A percentile compares a stretch with the other conserved stretches of the same genome.
These are phyloP conservation scores for Lytechinus pictus DNA, from an alignment of 35 echinoderm and acorn worm genomes.

Conservation along the genomic window DNA sequence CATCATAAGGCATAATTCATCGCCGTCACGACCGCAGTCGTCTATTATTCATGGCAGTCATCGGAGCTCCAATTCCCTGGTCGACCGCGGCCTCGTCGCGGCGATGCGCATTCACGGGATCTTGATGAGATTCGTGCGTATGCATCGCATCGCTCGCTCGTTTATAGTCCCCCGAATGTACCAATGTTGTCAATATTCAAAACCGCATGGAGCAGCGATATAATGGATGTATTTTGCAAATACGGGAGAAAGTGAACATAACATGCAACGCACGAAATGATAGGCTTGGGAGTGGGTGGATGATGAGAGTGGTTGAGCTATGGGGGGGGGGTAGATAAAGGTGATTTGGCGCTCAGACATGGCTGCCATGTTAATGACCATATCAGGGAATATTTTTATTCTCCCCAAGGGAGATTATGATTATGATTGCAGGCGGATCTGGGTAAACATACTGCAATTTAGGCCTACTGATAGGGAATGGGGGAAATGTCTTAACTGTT, in stretches of 20 bases:
- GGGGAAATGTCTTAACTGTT: too few relatives aligned
- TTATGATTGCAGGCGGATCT: too few relatives aligned
- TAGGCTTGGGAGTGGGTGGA: not conserved
- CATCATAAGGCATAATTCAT: conserved; percentile 46
- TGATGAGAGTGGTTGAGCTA: not conserved
- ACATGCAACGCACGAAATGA: not conserved
- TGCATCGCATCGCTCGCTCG: not conserved
- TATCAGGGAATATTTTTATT: not conserved
- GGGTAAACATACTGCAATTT: too few relatives aligned
- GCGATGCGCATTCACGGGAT: not conserved
- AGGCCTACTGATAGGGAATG: too few relatives aligned
- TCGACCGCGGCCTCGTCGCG: not conserved
- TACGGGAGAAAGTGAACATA: not conserved
- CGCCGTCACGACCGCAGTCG: not conserved
- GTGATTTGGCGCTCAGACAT: not conserved
- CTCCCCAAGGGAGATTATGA: not conserved
- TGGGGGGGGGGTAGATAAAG: conserved; percentile 2
- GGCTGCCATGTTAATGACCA: not conserved
- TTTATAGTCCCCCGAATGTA: not conserved
- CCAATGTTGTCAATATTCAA: not conserved
- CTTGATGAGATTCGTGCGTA: not conserved
- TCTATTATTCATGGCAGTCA: conserved; percentile 37
- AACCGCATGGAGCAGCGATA: not conserved
- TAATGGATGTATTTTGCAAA: not conserved
- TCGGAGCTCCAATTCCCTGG: conserved; percentile 27